Base-by-base conservation (phyloP, 2,797 vertebrate genomes). In the Poeciliopsis infans region DNA sequence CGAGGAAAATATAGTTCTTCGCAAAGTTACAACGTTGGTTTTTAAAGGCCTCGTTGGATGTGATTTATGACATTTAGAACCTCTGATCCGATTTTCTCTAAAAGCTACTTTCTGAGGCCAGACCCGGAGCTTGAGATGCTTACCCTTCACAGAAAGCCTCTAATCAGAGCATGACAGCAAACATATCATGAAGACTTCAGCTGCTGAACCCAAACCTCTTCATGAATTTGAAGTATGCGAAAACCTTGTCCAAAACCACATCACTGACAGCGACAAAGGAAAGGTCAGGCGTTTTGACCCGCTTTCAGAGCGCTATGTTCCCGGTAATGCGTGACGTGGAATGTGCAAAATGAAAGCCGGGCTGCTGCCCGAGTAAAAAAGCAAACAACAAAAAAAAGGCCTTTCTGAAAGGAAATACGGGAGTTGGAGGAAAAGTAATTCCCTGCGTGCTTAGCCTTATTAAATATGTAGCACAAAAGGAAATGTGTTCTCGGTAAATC, bases 391-490 rank as follows among this genome's bases (percentile, higher is more conserved):
- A 49, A 16, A 47, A 47, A 89, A 79, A 81, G 79, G 51, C 77
- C 57, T 72, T 78, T 91, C 72, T 87, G 82, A 88, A 74, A 92
- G 91, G 91, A 94, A 92, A 92, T 86, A 84, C 78, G 79, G 78
- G 79, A 92, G 80, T 91, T 91, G 88, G 90, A 90, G 85, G 84
- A 66, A 88, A 83, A 83, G 86, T 90, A 86, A 92, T 94, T 94
- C 88, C 88, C 87, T 75, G 88, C 92, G 84, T 93, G 91, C 93
- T 93, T 91, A 86, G 81, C 82, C 87, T 95, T 94, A 94, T 94
- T 92, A 94, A 94, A 93, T 93, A 94, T 93, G 90, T 88, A 92
- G 85, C 86, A 89, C 80, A 85, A 82, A 51, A 93, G 92, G 92
- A 93, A 94, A 94, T 92, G 91, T 92, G 91, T 77, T 84, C 84